Base-by-base conservation (phyloP, 2,888 invertebrate genomes). In the Melanophora roralis region DNA sequence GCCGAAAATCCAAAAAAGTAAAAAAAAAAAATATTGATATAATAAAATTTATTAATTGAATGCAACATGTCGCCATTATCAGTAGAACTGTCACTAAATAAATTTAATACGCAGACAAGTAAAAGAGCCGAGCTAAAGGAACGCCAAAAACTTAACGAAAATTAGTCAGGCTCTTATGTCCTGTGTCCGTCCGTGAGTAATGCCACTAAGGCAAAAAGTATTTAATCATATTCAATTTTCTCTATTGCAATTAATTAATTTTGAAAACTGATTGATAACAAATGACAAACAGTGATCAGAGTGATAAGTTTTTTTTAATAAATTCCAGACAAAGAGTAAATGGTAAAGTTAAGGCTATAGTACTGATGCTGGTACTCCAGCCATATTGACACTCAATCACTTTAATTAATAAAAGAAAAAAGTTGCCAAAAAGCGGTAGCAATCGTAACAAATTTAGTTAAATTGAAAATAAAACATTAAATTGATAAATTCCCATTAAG, bases 201-300 rank as follows among this genome's bases (percentile, higher is more conserved):
- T 21, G 14, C n/a, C 34, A 40, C 51, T 49, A 57, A 43, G 14
- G 47, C 38, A 53, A 73, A 65, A 71, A 55, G 55, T 68, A 59
- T 72, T 76, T 76, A 76, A 80, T 80, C 80, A 76, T 72, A 68
- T 72, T 57, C 36, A 76, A 76, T 80, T 76, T 76, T 73, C 76
- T 34, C 47, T 34, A 57, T 68, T 80, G 80, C 72, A 76, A 64
- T 80, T 76, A 80, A 80, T 80, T 80, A 80, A 76, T 76, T 80
- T 68, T 55, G 64, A 73, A 80, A 80, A 80, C 73, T 80, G 80
- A 80, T 80, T 80, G 80, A 80, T 80, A 80, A 80, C 69, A 68
- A 78, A 62, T 40, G 73, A 73, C 78, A 78, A 32, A 23, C 43
- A 68, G 47, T 68, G 77, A 53, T 65, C 65, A 72, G 53, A 47